phyloP scores from a whole-genome alignment of 1,140 invertebrate genomes.

The Schmidtea mediterranea region DNA sequence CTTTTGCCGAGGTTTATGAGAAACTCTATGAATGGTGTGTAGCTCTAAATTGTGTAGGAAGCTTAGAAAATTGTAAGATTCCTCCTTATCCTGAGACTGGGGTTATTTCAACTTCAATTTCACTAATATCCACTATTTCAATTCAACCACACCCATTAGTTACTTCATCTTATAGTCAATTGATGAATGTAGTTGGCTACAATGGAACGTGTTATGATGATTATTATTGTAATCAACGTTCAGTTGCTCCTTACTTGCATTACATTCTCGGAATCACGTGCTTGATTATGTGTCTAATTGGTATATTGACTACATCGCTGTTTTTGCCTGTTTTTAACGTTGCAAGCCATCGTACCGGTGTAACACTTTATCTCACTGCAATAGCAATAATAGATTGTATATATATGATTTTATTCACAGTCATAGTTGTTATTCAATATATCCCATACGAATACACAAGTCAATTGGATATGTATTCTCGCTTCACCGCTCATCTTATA shows the following conservation, averaged over 20 bases:
- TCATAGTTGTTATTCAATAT: neutral
- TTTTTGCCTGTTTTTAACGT: slow-evolving; percentile 1
- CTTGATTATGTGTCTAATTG: neutral
- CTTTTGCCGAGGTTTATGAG: no score
- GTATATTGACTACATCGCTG: neutral
- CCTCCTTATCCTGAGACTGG: no score
- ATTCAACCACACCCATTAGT: no score
- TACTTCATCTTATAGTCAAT: no score
- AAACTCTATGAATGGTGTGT: no score
- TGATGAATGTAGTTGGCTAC: neutral
- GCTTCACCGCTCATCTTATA: slow-evolving; percentile 1
- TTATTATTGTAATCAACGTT: neutral
- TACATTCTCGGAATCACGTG: neutral
- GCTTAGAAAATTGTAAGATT: no score
- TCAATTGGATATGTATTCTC: slow-evolving; percentile 2
- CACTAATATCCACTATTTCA: no score
- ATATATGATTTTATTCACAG: neutral
- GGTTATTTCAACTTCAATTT: no score
- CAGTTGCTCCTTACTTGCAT: neutral
- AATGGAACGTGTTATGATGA: slow-evolving; percentile 1
- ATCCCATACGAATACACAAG: neutral
- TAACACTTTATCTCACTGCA: neutral
- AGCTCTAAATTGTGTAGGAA: no score
- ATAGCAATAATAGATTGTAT: neutral
- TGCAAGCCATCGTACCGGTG: neutral